Conservation (phyloP, 2,888 invertebrate species). For the Hemaris fuciformis region DNA sequence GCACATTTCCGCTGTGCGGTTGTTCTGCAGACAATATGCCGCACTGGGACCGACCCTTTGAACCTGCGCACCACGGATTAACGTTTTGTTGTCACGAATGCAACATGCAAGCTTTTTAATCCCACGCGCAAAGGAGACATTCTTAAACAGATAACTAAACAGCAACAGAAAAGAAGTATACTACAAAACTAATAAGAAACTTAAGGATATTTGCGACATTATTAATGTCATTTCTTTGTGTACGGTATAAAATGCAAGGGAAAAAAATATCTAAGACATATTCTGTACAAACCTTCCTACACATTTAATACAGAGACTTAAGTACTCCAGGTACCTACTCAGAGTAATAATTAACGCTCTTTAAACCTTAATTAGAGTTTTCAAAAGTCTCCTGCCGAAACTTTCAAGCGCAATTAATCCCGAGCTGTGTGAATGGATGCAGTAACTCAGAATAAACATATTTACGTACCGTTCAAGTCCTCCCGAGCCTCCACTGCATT, state of each 20-base stretch:
- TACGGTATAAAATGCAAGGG: no score
- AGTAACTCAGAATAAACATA: background rate
- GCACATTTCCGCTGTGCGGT: conserved; percentile 13
- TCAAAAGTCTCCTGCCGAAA: background rate
- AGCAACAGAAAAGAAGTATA: background rate
- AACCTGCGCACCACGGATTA: background rate
- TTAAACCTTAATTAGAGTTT: background rate
- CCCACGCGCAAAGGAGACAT: background rate
- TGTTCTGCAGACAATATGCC: conserved; percentile 5
- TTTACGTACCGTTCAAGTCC: no score
- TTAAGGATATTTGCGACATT: no score
- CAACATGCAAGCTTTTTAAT: background rate
- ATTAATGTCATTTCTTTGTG: no score
- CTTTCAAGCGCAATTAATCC: background rate
- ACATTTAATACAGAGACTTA: background rate
- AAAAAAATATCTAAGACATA: no score
- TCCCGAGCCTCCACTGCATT: background rate
- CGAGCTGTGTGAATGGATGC: background rate
- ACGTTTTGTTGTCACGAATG: background rate
- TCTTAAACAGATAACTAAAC: background rate
- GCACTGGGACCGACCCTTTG: background rate
- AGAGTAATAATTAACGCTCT: background rate
- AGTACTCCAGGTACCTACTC: background rate
- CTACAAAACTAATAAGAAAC: background rate
- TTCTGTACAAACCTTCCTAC: background rate